Evolutionary conservation across 2,113 vertebrate genomes (phyloP), one percentile per base, ranked within the genome.

Genomic region (Lophura nycthemera): DNA sequence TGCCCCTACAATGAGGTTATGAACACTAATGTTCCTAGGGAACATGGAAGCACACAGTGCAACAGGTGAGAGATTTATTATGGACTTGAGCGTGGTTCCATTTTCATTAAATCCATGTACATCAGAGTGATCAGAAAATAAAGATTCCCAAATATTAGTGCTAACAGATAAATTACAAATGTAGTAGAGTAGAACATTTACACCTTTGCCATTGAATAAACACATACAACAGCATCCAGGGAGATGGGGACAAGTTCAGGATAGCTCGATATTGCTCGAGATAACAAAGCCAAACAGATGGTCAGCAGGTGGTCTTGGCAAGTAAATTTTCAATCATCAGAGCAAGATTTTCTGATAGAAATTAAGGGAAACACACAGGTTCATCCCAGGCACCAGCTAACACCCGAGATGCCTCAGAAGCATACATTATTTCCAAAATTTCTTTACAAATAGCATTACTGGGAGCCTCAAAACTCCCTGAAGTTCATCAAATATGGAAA

Each of bases 81-180:
- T 0, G 1, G 15, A 21, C 6, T 73, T 79, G 21, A 87, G 16
- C 2, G 8, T 0, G 0, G 27, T 63, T 73, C 64, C 9, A 19
- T 66, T 92, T 77, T 70, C 45, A 43, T 43, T 0, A 90, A 90
- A 84, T 3, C 3, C 19, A 45, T 86, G 40, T 42, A 59, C 27
- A 11, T 11, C 63, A 12, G 5, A 87, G 32, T 8, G 89, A 24
- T 42, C 48, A 65, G 22, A 71, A 96, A 77, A n/a, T 10, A 54
- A 8, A 67, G 10, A 8, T 74, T 90, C 67, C 32, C 61, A 76
- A 15, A 52, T 50, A 63, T 12, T 54, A 36, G 29, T 60, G 47
- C 14, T 64, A 72, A 64, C 14, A 82, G 90, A 43, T 20, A 60
- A 63, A 45, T 57, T 22, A 54, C 21, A 85, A 71, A 77, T 29